A percentile compares a stretch with the other conserved stretches of the same genome.
phyloP scores from a whole-genome alignment of 2,797 vertebrate genomes.

The Meriones psammophilus region DNA sequence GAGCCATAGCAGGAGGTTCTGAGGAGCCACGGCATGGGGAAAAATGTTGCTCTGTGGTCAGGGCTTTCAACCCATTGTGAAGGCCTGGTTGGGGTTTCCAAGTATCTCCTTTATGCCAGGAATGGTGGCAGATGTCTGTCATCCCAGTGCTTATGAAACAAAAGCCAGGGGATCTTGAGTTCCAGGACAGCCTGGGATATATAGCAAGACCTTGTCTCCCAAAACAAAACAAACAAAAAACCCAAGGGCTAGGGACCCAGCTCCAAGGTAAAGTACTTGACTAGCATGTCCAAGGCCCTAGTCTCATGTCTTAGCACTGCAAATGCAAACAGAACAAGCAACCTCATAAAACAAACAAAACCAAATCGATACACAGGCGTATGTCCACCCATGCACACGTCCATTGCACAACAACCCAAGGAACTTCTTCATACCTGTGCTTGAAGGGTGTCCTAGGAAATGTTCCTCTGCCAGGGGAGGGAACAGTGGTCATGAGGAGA shows the following conservation, averaged over 20 bases:
- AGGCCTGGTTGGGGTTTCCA: conserved; percentile 12
- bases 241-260: not conserved
- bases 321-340: not conserved
- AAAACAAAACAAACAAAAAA: not conserved
- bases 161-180: not conserved
- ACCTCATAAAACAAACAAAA: not conserved
- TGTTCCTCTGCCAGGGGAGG: not conserved
- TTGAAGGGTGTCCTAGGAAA: not conserved
- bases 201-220: not conserved
- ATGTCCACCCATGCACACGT: rapidly evolving
- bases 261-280: not conserved
- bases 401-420: not conserved
- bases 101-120: not conserved
- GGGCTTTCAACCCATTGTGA: not conserved
- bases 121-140: not conserved
- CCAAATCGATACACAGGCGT: too few relatives aligned
- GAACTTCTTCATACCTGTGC: not conserved
- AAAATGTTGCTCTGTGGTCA: not conserved
- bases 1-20: not conserved
- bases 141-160: not conserved
- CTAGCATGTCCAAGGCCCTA: not conserved
- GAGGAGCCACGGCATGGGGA: not conserved
- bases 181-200: not conserved
- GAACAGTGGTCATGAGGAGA: not conserved
- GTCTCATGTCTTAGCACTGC: not conserved